phyloP scores from a whole-genome alignment of 1,140 invertebrate genomes.

The Panulirus ornatus region DNA sequence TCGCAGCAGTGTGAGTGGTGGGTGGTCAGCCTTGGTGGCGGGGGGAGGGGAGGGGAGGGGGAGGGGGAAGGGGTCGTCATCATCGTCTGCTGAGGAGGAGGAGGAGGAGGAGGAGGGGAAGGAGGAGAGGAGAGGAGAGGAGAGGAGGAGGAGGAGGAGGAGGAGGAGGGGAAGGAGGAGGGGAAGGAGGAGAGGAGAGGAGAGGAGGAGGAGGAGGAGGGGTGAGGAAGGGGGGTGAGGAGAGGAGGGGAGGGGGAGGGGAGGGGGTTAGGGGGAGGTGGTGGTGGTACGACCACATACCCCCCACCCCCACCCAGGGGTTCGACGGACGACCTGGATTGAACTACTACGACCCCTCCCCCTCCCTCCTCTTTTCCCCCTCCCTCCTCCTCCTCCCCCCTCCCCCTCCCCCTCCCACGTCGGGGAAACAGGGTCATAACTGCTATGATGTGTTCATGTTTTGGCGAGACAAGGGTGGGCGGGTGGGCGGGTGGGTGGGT shows the following conservation, averaged over 20 bases:
- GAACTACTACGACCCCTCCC: too few species aligned
- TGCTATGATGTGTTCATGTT: too few species aligned
- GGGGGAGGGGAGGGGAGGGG: not conserved
- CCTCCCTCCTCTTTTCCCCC: too few species aligned
- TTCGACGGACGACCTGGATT: too few species aligned
- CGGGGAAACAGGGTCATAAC: too few species aligned
- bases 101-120: not conserved
- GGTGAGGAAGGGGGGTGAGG: too few species aligned
- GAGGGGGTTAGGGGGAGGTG: not conserved
- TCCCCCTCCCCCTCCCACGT: too few species aligned
- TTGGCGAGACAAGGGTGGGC: too few species aligned
- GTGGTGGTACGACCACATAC: too few species aligned
- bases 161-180: not conserved
- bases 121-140: not conserved
- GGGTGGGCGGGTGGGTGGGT: too few species aligned
- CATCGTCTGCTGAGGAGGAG: not conserved
- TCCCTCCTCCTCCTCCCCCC: too few species aligned
- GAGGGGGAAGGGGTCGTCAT: not conserved
- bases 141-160: slow-evolving; percentile 5
- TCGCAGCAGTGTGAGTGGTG: not conserved
- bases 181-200: not conserved
- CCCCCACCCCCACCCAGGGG: too few species aligned
- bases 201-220: not conserved
- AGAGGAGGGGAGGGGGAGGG: not conserved
- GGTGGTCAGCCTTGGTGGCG: not conserved